Evolutionary conservation across 2,888 invertebrate species (phyloP).

Genomic region (Napeogenes sylphis): DNA sequence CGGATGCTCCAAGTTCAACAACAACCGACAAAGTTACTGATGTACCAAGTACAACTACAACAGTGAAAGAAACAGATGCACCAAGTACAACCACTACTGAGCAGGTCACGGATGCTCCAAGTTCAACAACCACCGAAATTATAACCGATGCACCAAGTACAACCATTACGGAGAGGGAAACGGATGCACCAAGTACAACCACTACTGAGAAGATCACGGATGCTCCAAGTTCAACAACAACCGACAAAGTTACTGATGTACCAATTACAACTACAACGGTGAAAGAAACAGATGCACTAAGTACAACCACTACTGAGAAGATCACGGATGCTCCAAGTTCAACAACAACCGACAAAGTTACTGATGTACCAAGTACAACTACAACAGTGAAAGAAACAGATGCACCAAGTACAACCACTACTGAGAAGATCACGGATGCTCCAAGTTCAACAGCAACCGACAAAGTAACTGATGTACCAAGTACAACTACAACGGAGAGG

Average conservation of each 20-base stretch:
- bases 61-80: no score
- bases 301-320: background rate
- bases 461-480: no score
- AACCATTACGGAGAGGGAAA: background rate
- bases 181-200: background rate
- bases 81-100: background rate
- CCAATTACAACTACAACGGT: background rate
- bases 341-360: constrained; percentile 12
- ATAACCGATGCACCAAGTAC: background rate
- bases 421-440: background rate
- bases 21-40: background rate
- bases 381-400: constrained; percentile 3
- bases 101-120: background rate
- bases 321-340: background rate
- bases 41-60: background rate
- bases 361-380: background rate
- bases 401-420: background rate
- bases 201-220: background rate
- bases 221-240: background rate
- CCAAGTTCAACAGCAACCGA: background rate
- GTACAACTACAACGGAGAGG: no score
- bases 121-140: background rate
- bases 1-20: background rate
- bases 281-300: background rate
- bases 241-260: background rate